phyloP scores from a whole-genome alignment of 2,888 invertebrate genomes.

The Pyrocoelia pectoralis region DNA sequence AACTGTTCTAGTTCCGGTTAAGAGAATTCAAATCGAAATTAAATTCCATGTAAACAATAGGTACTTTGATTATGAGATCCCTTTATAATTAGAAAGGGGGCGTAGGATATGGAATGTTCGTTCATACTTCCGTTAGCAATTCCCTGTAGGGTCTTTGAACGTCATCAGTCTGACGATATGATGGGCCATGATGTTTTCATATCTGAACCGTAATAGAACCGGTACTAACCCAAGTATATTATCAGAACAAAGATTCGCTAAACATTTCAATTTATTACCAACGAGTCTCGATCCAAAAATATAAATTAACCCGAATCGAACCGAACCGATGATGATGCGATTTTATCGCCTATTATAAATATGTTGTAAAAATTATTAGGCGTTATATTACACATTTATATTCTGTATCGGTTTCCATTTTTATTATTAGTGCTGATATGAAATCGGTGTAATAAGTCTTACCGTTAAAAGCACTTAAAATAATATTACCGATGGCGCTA shows the following conservation, averaged over 20 bases:
- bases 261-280: conserved; percentile 28
- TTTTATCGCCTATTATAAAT: conserved; percentile 29
- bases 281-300: conserved; percentile 32
- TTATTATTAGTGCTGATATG: conserved; percentile 12
- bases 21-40: conserved; percentile 31
- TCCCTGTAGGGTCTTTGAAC: conserved; percentile 33
- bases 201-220: conserved; percentile 31
- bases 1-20: conserved; percentile 3
- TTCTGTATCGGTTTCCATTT: conserved; percentile 18
- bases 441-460: conserved; percentile 31
- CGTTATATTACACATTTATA: conserved; percentile 31
- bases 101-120: conserved; percentile 34
- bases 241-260: conserved; percentile 27
- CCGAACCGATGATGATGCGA: conserved; percentile 17
- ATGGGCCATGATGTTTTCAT: conserved; percentile 34
- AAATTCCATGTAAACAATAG: conserved; percentile 36
- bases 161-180: conserved; percentile 29
- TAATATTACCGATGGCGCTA: conserved; percentile 6
- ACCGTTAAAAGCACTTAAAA: conserved; percentile 13
- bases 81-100: conserved; percentile 36
- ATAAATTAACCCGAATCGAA: conserved; percentile 25
- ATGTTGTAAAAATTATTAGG: conserved; percentile 30
- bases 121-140: conserved; percentile 35
- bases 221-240: conserved; percentile 32
- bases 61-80: conserved; percentile 35